A percentile compares a stretch with the other conserved stretches of the same genome.
phyloP scores from a whole-genome alignment of 2,888 invertebrate species.

The Achlya flavicornis region DNA sequence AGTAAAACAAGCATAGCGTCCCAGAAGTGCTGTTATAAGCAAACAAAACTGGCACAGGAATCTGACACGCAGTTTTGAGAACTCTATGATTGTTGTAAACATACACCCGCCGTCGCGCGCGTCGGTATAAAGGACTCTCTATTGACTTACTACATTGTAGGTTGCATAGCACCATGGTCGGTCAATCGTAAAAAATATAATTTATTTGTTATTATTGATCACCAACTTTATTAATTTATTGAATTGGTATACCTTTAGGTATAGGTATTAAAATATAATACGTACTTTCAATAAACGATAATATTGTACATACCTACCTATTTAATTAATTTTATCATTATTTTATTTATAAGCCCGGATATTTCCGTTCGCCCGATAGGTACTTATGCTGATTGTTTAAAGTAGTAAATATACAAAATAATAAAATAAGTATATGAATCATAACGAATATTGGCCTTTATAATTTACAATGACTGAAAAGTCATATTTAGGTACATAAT shows the following conservation, averaged over 20 bases:
- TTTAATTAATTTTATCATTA: no score
- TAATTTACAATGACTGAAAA: not conserved
- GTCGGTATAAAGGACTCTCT: slow-evolving; percentile 23
- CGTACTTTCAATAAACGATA: no score
- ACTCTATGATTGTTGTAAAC: slow-evolving; percentile 44
- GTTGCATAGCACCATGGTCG: no score
- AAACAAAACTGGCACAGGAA: slow-evolving; percentile 38
- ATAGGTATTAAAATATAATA: not conserved
- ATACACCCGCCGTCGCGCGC: slow-evolving; percentile 26
- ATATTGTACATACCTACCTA: no score
- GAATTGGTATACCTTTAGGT: not conserved
- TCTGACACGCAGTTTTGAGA: slow-evolving; percentile 41
- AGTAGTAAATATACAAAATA: no score
- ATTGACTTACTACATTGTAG: slow-evolving; percentile 20
- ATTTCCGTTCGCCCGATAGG: no score
- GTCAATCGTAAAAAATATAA: no score
- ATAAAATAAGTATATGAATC: not conserved
- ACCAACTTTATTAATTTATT: not conserved
- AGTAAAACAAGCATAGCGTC: slow-evolving; percentile 23
- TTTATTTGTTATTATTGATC: no score
- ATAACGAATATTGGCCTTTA: not conserved
- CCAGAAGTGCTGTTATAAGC: slow-evolving; percentile 42
- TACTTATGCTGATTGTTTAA: no score
- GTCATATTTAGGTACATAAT: not conserved
- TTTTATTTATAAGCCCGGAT: no score